phyloP scores from a whole-genome alignment of 2,113 vertebrate species.

The Pangasianodon hypophthalmus region DNA sequence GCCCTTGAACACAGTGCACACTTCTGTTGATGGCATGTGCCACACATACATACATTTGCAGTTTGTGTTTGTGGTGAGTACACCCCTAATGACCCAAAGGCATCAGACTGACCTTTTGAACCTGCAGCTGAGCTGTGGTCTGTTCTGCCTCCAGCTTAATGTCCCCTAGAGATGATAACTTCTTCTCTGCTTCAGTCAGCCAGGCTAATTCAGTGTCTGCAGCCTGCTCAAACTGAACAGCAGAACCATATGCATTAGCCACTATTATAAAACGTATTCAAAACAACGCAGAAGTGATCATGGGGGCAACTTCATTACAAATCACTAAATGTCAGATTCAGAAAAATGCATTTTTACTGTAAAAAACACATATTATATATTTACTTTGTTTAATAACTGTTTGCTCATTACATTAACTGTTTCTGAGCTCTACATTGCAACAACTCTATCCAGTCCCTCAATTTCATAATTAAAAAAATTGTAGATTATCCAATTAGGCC shows the following conservation, averaged over 20 bases:
- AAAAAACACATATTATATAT: neutral
- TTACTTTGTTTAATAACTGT: too few relatives aligned
- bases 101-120: slow-evolving; percentile 87
- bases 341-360: neutral
- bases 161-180: slow-evolving; percentile 84
- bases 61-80: neutral
- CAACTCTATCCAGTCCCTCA: neutral
- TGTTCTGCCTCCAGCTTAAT: slow-evolving; percentile 94
- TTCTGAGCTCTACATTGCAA: too few relatives aligned
- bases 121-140: slow-evolving; percentile 89
- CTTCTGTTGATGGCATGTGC: neutral
- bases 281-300: neutral
- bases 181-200: slow-evolving; percentile 86
- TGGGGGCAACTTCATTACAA: neutral
- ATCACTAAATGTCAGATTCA: neutral
- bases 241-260: slow-evolving; percentile 16
- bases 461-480: neutral
- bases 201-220: slow-evolving; percentile 87
- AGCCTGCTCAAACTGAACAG: slow-evolving; percentile 91
- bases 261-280: neutral
- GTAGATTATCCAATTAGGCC: neutral
- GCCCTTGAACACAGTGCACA: slow-evolving; percentile 68
- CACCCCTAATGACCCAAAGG: neutral
- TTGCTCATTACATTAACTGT: too few relatives aligned
- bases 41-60: neutral